phyloP scores from a whole-genome alignment of 2,888 invertebrate genomes.

The Lepidonotus clava region DNA sequence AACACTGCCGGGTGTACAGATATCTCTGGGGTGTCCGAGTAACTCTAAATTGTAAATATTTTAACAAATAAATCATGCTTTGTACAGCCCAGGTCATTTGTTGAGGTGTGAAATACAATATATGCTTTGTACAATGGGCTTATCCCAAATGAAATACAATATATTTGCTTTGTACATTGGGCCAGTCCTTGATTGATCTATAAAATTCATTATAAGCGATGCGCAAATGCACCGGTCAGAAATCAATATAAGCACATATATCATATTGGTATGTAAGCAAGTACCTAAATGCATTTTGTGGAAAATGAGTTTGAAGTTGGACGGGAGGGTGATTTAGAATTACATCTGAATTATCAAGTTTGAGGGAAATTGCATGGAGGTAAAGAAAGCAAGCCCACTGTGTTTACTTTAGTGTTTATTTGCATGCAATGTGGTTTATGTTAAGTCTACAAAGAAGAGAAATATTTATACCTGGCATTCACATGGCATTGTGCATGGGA shows the following conservation, averaged over 20 bases:
- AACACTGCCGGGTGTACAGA: constrained; percentile 14
- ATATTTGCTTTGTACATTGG: background rate
- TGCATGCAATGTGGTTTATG: background rate
- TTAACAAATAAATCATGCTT: background rate
- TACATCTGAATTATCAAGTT: background rate
- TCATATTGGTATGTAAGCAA: background rate
- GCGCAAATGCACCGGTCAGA: background rate
- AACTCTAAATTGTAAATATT: background rate
- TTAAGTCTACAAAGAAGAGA: background rate
- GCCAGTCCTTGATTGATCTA: background rate
- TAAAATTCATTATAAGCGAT: background rate
- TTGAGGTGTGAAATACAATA: background rate
- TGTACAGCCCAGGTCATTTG: background rate
- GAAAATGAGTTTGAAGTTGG: background rate
- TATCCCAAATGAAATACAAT: background rate
- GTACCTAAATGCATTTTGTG: background rate
- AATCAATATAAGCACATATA: background rate
- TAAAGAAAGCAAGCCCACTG: too few relatives aligned
- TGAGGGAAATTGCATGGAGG: background rate
- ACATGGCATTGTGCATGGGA: too few relatives aligned
- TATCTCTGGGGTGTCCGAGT: background rate
- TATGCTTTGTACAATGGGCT: background rate
- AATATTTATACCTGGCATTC: background rate
- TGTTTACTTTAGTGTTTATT: background rate
- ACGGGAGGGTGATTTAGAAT: background rate